These are phyloP conservation scores for Aplocera efformata DNA, from an alignment of 2,888 invertebrate species.

Conservation along the genomic window DNA sequence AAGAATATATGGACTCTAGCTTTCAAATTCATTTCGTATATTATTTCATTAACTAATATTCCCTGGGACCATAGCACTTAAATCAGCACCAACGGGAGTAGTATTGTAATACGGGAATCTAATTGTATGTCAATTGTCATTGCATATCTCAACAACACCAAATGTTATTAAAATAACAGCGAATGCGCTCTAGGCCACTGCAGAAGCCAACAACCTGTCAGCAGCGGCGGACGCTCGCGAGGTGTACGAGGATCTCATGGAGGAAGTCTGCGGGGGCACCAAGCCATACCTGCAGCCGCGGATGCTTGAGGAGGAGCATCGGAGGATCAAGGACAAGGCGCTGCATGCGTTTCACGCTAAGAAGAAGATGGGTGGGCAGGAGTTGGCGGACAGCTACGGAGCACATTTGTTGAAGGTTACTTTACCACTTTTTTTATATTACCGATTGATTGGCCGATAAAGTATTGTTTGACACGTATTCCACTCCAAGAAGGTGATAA, in stretches of 20 bases:
- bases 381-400: conserved; percentile 91
- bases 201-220: conserved; percentile 98
- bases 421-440: conserved; percentile 9
- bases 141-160: no score
- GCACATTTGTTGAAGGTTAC: conserved; percentile 87
- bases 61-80: no score
- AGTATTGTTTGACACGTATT: no score
- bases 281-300: conserved; percentile 94
- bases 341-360: conserved; percentile 86
- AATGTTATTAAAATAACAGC: background rate
- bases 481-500: no score
- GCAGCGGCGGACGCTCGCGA: conserved; percentile 97
- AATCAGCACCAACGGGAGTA: no score
- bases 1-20: no score
- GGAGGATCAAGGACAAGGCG: conserved; percentile 88
- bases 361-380: conserved; percentile 98
- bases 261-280: conserved; percentile 95
- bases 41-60: no score
- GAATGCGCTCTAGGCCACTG: conserved; percentile 78
- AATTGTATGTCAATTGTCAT: no score
- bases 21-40: no score
- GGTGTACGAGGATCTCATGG: conserved; percentile 93
- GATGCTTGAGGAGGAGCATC: conserved; percentile 91
- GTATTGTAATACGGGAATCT: no score
- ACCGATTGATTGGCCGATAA: no score